These are phyloP conservation scores for Arothron firmamentum DNA, from an alignment of 2,113 vertebrate genomes.

Conservation along the genomic window DNA sequence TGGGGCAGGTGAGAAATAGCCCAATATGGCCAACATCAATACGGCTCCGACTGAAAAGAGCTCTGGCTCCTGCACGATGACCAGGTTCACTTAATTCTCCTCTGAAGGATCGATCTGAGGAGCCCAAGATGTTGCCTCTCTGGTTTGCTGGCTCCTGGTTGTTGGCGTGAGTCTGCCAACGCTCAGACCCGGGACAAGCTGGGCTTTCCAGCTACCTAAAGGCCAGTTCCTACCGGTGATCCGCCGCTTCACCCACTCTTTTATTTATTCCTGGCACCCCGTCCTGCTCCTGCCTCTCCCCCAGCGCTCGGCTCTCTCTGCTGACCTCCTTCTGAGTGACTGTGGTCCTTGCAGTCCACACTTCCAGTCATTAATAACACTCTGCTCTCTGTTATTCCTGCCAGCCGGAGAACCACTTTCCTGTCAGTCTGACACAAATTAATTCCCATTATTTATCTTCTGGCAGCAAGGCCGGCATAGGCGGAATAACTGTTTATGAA, in stretches of 20 bases:
- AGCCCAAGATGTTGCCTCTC: not conserved
- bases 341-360: conserved; percentile 64
- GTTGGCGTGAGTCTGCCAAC: no score
- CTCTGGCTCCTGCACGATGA: no score
- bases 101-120: no score
- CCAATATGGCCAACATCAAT: no score
- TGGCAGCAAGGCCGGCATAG: conserved; percentile 63
- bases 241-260: conserved; percentile 41
- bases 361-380: conserved; percentile 65
- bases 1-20: no score
- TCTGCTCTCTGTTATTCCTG: conserved; percentile 61
- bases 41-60: no score
- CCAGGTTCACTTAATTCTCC: no score
- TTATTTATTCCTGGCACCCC: conserved; percentile 30
- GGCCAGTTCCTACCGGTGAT: not conserved
- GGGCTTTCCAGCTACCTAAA: not conserved
- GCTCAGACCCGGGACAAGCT: not conserved
- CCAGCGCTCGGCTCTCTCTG: conserved; percentile 38
- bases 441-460: conserved; percentile 75
- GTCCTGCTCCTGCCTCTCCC: conserved; percentile 3
- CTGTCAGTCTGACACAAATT: conserved; percentile 73
- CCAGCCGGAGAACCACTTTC: conserved; percentile 64
- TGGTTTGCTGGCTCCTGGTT: not conserved
- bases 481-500: conserved; percentile 69
- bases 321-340: conserved; percentile 64